Evolutionary conservation across 2,113 vertebrate species (phyloP), one percentile per base, ranked within the genome.

Genomic region (Amblyornis subalaris): DNA sequence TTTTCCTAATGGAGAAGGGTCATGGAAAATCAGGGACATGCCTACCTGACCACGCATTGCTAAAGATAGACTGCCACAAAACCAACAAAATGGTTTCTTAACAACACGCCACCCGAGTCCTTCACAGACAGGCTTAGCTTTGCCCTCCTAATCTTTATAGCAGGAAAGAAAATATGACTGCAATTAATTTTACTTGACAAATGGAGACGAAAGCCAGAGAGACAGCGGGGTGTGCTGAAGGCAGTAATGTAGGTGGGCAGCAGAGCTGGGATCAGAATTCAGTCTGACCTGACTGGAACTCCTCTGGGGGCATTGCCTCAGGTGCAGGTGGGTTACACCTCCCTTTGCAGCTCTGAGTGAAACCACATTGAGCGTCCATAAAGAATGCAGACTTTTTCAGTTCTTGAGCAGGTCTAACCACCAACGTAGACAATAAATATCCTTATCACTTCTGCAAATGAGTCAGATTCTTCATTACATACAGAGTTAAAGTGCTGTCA

Each of bases 131-230:
- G 6, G 2, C 45, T 81, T 85, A 76, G 36, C 62, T 61, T 93
- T 79, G 82, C 29, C 6, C 19, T 57, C 61, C 70, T 91, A 42
- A 86, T 70, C 54, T 76, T 47, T 25, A 61, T 61, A 81, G 28
- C n/a, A 58, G 53, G 50, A 57, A 71, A 48, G 40, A 58, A 81
- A 94, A 60, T 65, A 50, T 64, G 19, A 66, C 14, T 70, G 54
- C 50, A 82, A 33, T 85, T 88, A 85, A 69, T 73, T 38, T 69
- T 25, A 45, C 66, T 85, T 87, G 70, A 82, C 66, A 89, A 84
- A 51, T 4, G 22, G 48, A 77, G 53, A 91, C 42, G 2, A 7
- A 64, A 92, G 62, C 15, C 69, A 29, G 55, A n/a, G 40, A 78
- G 20, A 23, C 55, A 77, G 55, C 62, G 44, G 83, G 38, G 50